Base-by-base conservation (phyloP, 2,888 invertebrate genomes). In the Noctuana brunneofusca region DNA sequence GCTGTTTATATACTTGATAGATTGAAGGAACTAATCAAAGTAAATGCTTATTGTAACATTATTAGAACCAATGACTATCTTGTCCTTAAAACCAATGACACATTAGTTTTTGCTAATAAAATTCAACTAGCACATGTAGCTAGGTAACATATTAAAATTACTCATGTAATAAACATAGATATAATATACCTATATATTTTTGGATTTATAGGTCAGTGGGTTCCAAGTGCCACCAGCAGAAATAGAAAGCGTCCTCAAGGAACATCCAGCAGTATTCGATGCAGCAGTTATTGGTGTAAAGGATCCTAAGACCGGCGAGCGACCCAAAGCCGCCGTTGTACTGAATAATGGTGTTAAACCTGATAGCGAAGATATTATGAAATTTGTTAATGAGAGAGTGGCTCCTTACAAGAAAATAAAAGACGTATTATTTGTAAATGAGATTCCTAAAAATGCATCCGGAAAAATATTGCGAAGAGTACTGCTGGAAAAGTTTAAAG, bases 21-120 rank as follows among this genome's bases (percentile, higher is more conserved):
- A 68, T 80, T 95, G 49, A 97, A 97, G 77, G 96, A 97, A 79
- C 87, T 97, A 24, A 97, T 97, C 66, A 97, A 97, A 89, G 95
- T 87, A 72, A 30, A 41, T 41, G 9, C 3, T 16, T 41, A 2
- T 3, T 6, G 1, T n/a, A 4, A 41, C 1, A 18, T 16, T 18
- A 16, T 16, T 41, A 41, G 41, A 41, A 16, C 8, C 4, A n/a
- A n/a, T 35, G 6, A 41, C 8, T 6, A 3, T 3, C 27, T 27
- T 27, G n/a, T n/a, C n/a, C n/a, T n/a, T n/a, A n/a, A n/a, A n/a
- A n/a, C n/a, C n/a, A n/a, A n/a, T n/a, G n/a, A n/a, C n/a, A n/a
- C n/a, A n/a, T n/a, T n/a, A n/a, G n/a, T n/a, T n/a, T n/a, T n/a
- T n/a, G n/a, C n/a, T n/a, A n/a, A n/a, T n/a, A n/a, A n/a, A n/a